phyloP scores from a whole-genome alignment of 23 tunicate genomes.

The Halocynthia aurantium region DNA sequence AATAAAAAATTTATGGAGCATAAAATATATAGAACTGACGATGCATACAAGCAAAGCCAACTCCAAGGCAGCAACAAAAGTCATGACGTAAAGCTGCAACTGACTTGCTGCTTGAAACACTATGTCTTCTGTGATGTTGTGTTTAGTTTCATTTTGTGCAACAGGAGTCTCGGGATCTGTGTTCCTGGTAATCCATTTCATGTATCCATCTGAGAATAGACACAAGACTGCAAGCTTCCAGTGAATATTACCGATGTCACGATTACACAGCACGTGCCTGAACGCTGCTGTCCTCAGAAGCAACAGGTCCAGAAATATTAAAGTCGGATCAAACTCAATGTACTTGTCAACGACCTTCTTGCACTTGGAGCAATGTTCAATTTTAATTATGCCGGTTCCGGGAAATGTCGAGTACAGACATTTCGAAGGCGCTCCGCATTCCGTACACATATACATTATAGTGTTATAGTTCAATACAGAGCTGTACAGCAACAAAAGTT shows the following conservation, averaged over 20 bases:
- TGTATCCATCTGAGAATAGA: conserved; percentile 84
- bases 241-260: conserved; percentile 43
- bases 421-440: conserved; percentile 47
- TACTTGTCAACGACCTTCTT: conserved; percentile 72
- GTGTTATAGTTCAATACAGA: too few species aligned
- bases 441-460: conserved; percentile 32
- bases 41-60: conserved; percentile 25
- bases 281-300: conserved; percentile 60
- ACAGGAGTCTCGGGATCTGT: conserved; percentile 1
- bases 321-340: conserved; percentile 75
- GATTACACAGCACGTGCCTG: conserved; percentile 69
- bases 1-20: not conserved
- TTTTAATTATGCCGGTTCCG: conserved; percentile 50
- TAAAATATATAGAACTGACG: conserved; percentile 4
- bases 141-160: not conserved
- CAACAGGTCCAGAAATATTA: conserved; percentile 53
- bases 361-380: conserved; percentile 81
- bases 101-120: conserved; percentile 82
- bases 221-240: conserved; percentile 71
- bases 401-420: conserved; percentile 57
- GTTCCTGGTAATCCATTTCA: conserved; percentile 57
- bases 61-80: conserved; percentile 50
- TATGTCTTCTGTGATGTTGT: conserved; percentile 21
- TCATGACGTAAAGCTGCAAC: conserved; percentile 58
- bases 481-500: too few species aligned